Conservation (phyloP, 2,113 vertebrate species). For the Hirundichthys speculiger region DNA sequence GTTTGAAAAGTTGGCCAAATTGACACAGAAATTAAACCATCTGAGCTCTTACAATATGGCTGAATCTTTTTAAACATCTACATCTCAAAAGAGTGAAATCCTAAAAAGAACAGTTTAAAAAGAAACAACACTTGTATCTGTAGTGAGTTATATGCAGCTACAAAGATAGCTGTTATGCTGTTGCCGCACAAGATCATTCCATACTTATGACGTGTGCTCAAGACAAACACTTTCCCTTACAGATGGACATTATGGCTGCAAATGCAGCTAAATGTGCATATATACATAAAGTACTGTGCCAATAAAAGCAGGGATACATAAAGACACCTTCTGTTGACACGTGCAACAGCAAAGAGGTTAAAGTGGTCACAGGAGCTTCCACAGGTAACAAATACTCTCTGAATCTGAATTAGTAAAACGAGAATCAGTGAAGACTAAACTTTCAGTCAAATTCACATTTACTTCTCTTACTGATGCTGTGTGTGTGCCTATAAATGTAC, state of each 20-base stretch:
- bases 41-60: slow-evolving; percentile 27
- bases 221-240: background rate
- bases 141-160: too few species aligned
- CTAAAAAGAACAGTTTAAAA: too few species aligned
- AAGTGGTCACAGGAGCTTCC: background rate
- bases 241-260: background rate
- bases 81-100: too few species aligned
- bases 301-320: slow-evolving; percentile 27
- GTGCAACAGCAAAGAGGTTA: background rate
- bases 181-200: too few species aligned
- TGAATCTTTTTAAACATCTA: too few species aligned
- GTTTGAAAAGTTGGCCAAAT: slow-evolving; percentile 25
- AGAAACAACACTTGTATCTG: too few species aligned
- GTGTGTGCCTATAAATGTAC: background rate
- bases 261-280: background rate
- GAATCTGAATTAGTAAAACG: too few species aligned
- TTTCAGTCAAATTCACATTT: slow-evolving; percentile 55
- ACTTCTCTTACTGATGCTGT: slow-evolving; percentile 21
- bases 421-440: too few species aligned
- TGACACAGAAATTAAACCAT: slow-evolving; percentile 28
- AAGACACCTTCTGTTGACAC: slow-evolving; percentile 19
- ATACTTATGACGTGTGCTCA: too few species aligned
- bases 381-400: background rate
- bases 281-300: background rate
- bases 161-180: too few species aligned